Evolutionary conservation across 2,888 invertebrate genomes (phyloP), one percentile per base, ranked within the genome.

Genomic region (Calameuta filiformis): DNA sequence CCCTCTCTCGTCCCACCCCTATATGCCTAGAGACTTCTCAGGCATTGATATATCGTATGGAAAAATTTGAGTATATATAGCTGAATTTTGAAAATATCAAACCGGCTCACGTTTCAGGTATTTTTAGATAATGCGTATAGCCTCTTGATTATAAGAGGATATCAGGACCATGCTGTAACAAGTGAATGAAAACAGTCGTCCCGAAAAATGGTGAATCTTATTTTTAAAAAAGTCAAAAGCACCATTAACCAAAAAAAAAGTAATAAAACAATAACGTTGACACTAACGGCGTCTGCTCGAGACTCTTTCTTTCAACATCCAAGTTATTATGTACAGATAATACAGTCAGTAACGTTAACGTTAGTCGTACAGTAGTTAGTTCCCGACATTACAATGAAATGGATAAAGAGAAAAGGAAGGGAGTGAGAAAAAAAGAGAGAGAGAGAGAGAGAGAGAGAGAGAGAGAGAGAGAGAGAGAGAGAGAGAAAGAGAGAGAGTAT

Each of bases 71-170:
- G 15, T 56, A 56, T 56, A 56, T 56, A 23, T 23, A 56, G 56
- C 56, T 56, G 56, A 23, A 56, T 56, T 9, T 56, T 56, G 23
- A 56, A 56, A 79, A 35, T 74, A 68, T 74, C 68, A 69, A 76
- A 76, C 73, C 73, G 69, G 73, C 73, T 76, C 78, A 78, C 68
- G 76, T 76, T 78, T 75, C 68, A 73, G 73, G 78, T 78, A 73
- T 78, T 76, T 68, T 30, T 56, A 23, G 23, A 23, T 56, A 23
- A 56, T 56, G 23, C 9, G 56, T 56, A 56, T 9, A 56, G 23
- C 56, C 56, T 56, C 23, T 56, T 23, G 23, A 23, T 23, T 56
- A 56, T 56, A 23, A 56, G 56, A 56, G 56, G 69, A 75, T 35
- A 75, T 75, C 37, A 9, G 12, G n/a, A 68, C 4, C 11, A 34